These are phyloP conservation scores for Scaptodrosophila latifasciaeformis DNA, from an alignment of 2,888 invertebrate species.

Conservation along the genomic window DNA sequence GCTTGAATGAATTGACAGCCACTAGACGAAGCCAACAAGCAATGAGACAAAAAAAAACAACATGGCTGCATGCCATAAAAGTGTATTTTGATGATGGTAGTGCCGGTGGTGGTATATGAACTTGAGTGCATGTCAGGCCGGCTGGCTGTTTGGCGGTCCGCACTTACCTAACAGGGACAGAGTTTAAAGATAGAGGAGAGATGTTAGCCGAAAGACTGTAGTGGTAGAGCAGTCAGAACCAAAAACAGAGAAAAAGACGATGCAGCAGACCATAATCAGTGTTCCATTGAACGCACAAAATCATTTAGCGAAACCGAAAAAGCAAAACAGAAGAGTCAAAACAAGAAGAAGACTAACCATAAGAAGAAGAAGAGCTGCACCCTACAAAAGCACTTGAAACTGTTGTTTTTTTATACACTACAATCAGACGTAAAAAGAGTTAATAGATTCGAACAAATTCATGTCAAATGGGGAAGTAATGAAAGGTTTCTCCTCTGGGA, in stretches of 20 bases:
- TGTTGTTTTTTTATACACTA: slow-evolving; percentile 45
- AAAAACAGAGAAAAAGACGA: slow-evolving; percentile 33
- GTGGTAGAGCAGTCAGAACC: slow-evolving; percentile 17
- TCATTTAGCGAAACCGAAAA: slow-evolving; percentile 75
- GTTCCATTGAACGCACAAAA: slow-evolving; percentile 76
- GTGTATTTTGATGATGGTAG: neutral
- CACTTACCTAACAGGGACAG: slow-evolving; percentile 27
- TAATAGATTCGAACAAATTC: too few relatives aligned
- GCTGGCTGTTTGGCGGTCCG: slow-evolving; percentile 22
- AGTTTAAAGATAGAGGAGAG: slow-evolving; percentile 19
- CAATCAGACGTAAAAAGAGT: too few relatives aligned
- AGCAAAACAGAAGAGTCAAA: slow-evolving; percentile 22
- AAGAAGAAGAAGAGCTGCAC: slow-evolving; percentile 13
- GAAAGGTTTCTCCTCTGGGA: too few relatives aligned
- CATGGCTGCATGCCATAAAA: slow-evolving; percentile 57
- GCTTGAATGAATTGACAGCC: slow-evolving; percentile 47
- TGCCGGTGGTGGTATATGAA: slow-evolving; percentile 53
- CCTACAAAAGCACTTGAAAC: slow-evolving; percentile 57
- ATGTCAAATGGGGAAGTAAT: too few relatives aligned
- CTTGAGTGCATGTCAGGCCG: slow-evolving; percentile 46
- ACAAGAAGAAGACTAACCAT: slow-evolving; percentile 26
- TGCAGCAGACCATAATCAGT: slow-evolving; percentile 70
- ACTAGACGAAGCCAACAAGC: slow-evolving; percentile 14
- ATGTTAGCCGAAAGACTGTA: slow-evolving; percentile 1
- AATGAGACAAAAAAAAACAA: slow-evolving; percentile 19